Conservation (phyloP, 2,888 invertebrate species). For the Torymus aiolomorphi region DNA sequence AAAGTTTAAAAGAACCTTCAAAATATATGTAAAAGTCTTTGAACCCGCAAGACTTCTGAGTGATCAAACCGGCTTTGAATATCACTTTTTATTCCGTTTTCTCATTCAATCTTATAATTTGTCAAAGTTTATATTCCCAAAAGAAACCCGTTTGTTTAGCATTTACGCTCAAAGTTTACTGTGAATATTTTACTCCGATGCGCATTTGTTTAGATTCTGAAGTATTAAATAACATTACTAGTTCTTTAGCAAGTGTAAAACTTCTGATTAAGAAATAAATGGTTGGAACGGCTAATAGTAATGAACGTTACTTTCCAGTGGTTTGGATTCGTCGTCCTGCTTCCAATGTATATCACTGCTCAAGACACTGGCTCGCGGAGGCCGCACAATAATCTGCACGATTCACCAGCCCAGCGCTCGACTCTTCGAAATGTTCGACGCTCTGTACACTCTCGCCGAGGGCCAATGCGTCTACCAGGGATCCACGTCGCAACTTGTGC, state of each 20-base stretch:
- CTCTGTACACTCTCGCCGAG: constrained; percentile 94
- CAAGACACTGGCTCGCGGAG: constrained; percentile 92
- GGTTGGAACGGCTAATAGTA: too few species aligned
- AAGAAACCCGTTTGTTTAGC: constrained; percentile 18
- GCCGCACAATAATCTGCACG: constrained; percentile 95
- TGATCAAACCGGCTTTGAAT: constrained; percentile 30
- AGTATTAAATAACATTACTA: background rate
- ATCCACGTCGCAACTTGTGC: constrained; percentile 88
- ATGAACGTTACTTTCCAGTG: constrained; percentile 78
- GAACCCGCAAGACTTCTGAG: background rate
- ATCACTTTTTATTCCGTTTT: constrained; percentile 27
- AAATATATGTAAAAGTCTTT: background rate
- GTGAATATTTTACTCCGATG: background rate
- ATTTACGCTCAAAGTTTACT: background rate
- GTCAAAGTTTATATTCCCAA: background rate
- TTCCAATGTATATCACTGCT: constrained; percentile 94
- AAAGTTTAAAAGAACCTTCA: background rate
- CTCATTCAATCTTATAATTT: constrained; percentile 1
- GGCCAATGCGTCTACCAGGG: constrained; percentile 97
- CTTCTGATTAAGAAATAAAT: too few species aligned
- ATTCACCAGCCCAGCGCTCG: constrained; percentile 98
- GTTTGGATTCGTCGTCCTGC: constrained; percentile 95
- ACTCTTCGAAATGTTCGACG: constrained; percentile 97
- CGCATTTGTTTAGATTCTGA: background rate
- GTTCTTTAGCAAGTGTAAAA: too few species aligned